Evolutionary conservation across 2,113 vertebrate genomes (phyloP).

Genomic region (Larimichthys crocea): DNA sequence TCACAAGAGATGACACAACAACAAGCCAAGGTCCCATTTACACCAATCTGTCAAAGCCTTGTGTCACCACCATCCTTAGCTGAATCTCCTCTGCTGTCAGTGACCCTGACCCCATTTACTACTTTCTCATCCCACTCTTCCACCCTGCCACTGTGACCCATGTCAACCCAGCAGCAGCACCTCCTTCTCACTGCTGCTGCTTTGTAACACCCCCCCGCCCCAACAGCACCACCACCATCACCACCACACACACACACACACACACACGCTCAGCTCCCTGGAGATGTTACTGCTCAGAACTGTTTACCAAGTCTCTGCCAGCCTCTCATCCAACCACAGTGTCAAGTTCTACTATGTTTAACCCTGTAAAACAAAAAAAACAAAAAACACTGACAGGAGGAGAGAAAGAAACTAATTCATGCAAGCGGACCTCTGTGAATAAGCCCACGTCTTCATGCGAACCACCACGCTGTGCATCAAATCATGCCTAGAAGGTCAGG

Average conservation of each 20-base stretch:
- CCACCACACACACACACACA: conserved; percentile 24
- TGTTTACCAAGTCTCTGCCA: conserved; percentile 53
- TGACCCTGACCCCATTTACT: conserved; percentile 58
- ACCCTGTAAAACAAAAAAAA: conserved; percentile 40
- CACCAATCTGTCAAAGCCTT: conserved; percentile 24
- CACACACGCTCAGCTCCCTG: conserved; percentile 12
- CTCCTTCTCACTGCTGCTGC: conserved; percentile 28
- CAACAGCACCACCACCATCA: too few species aligned
- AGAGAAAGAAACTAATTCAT: conserved; percentile 54
- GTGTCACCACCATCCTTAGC: conserved; percentile 39
- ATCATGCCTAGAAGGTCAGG: conserved; percentile 66
- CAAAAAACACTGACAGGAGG: conserved; percentile 35
- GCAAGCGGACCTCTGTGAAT: conserved; percentile 47
- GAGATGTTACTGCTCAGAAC: conserved; percentile 40
- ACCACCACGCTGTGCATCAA: conserved; percentile 69
- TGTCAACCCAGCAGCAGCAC: conserved; percentile 45
- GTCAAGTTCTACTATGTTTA: conserved; percentile 40
- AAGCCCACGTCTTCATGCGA: conserved; percentile 55
- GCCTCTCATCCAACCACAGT: conserved; percentile 34
- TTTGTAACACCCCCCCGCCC: not conserved
- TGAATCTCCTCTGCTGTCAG: conserved; percentile 55
- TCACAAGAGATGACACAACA: conserved; percentile 12
- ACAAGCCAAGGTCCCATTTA: conserved; percentile 26
- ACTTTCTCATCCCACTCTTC: conserved; percentile 34
- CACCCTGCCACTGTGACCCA: conserved; percentile 51